These are phyloP conservation scores for Incurvaria masculella DNA, from an alignment of 2,888 invertebrate genomes.

Conservation along the genomic window DNA sequence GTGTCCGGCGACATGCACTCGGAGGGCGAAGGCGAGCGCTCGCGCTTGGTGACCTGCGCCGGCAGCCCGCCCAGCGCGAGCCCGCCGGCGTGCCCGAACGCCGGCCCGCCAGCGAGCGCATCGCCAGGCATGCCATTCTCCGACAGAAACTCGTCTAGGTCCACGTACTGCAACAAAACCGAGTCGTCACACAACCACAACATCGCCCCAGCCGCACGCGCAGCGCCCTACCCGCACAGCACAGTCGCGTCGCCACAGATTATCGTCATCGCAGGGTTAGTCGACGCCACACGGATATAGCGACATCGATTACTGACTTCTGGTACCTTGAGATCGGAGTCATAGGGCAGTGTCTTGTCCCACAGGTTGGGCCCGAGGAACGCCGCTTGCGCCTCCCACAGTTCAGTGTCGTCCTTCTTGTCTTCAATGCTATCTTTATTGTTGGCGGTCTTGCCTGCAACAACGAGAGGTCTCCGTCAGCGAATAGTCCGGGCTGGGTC, in stretches of 20 bases:
- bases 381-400: slow-evolving; percentile 93
- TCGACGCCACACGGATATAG: background rate
- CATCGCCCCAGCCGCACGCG: background rate
- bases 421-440: slow-evolving; percentile 63
- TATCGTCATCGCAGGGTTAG: background rate
- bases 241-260: slow-evolving; percentile 3
- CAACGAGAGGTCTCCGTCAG: slow-evolving; percentile 30
- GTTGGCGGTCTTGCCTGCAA: slow-evolving; percentile 63
- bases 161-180: slow-evolving; percentile 75
- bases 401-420: slow-evolving; percentile 79
- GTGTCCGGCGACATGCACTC: slow-evolving; percentile 89
- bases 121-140: slow-evolving; percentile 93
- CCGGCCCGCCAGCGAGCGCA: slow-evolving; percentile 62
- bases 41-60: slow-evolving; percentile 76
- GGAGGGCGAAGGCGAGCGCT: slow-evolving; percentile 83
- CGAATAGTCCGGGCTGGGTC: slow-evolving; percentile 15
- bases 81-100: slow-evolving; percentile 56
- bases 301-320: slow-evolving; percentile 56
- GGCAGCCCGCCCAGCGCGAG: slow-evolving; percentile 57
- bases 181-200: background rate
- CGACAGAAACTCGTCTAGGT: slow-evolving; percentile 94
- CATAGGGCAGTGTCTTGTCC: slow-evolving; percentile 91
- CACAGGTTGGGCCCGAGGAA: slow-evolving; percentile 95
- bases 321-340: slow-evolving; percentile 93
- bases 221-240: slow-evolving; percentile 14